These are phyloP conservation scores for Conopomorpha cramerella DNA, from an alignment of 1,140 invertebrate genomes.

Conservation along the genomic window DNA sequence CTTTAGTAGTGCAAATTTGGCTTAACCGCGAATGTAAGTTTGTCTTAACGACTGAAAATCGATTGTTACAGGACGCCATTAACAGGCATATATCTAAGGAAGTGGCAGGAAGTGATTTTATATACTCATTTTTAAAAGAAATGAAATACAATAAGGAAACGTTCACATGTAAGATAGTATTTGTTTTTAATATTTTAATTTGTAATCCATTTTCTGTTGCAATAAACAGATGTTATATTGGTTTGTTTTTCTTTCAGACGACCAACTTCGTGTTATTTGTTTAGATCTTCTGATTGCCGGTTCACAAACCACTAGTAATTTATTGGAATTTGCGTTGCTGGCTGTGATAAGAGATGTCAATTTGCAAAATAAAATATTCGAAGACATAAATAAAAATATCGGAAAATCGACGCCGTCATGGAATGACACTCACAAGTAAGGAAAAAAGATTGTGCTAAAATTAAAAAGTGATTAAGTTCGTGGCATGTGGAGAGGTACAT, in stretches of 20 bases:
- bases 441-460: neutral
- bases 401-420: conserved; percentile 50
- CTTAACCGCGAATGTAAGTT: too few species aligned
- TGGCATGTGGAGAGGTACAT: too few species aligned
- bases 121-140: conserved; percentile 77
- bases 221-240: conserved; percentile 5
- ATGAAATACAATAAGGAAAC: conserved; percentile 60
- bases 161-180: conserved; percentile 69
- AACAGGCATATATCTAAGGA: conserved; percentile 32
- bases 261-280: conserved; percentile 71
- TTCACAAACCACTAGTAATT: conserved; percentile 72
- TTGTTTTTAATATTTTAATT: too few species aligned
- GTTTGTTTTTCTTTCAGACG: too few species aligned
- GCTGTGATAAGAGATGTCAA: conserved; percentile 68
- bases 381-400: conserved; percentile 66
- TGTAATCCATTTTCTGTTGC: conserved; percentile 1
- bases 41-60: too few species aligned
- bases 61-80: conserved; percentile 44
- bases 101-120: conserved; percentile 66
- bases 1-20: too few species aligned
- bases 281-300: conserved; percentile 76
- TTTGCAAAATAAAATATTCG: conserved; percentile 68
- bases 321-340: conserved; percentile 73
- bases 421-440: conserved; percentile 33
- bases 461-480: neutral